A percentile compares a stretch with the other conserved stretches of the same genome.
Evolutionary conservation across 2,888 invertebrate genomes (phyloP).

Genomic region (Cactoblastis cactorum): DNA sequence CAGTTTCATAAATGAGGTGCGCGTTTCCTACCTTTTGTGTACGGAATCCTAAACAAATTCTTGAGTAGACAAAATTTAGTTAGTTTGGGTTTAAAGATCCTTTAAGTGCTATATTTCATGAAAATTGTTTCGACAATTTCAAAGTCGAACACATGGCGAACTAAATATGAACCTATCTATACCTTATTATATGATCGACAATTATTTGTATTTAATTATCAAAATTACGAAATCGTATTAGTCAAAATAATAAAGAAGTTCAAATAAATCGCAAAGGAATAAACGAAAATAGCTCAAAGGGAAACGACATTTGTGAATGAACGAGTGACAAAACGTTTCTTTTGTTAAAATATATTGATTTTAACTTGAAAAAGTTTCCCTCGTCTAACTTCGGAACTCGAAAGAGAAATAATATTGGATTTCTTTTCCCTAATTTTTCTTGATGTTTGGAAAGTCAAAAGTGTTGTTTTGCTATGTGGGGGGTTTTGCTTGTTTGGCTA

Average conservation of each 20-base stretch:
- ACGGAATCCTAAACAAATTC: too few relatives aligned
- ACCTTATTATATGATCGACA: too few relatives aligned
- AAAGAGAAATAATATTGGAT: constrained; percentile 21
- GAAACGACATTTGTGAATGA: constrained; percentile 3
- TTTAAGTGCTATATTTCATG: too few relatives aligned
- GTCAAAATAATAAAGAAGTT: neutral
- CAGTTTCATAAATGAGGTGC: too few relatives aligned
- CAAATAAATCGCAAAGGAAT: neutral
- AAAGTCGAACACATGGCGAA: too few relatives aligned
- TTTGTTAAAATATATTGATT: constrained; percentile 16
- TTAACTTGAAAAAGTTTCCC: constrained; percentile 14
- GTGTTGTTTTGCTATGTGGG: too few relatives aligned
- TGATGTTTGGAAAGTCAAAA: constrained; percentile 16
- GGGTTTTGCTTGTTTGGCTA: constrained; percentile 6
- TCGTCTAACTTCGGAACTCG: constrained; percentile 8
- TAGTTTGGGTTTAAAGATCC: too few relatives aligned
- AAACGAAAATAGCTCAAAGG: neutral
- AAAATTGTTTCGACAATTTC: too few relatives aligned
- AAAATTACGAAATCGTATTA: neutral
- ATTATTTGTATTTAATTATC: too few relatives aligned
- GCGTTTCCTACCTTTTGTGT: too few relatives aligned
- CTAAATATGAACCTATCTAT: too few relatives aligned
- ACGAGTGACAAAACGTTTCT: constrained; percentile 6
- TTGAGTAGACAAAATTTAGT: too few relatives aligned
- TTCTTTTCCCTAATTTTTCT: constrained; percentile 15